Base-by-base conservation (phyloP, 2,113 vertebrate genomes). In the Crotophaga sulcirostris region DNA sequence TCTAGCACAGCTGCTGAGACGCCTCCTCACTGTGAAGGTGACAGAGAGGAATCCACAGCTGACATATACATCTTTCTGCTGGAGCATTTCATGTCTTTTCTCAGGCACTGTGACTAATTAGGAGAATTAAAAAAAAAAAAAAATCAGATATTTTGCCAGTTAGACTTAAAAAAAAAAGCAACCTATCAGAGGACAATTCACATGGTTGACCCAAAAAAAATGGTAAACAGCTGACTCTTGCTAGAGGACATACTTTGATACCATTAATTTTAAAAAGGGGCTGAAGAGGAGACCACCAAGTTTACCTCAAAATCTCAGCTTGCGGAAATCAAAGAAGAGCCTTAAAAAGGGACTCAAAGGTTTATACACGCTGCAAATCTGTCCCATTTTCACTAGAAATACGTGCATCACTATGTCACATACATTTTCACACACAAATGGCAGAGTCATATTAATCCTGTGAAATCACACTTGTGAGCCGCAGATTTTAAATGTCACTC, bases 221-320 rank as follows among this genome's bases (percentile, higher is more conserved):
- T 66, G 68, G 77, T 60, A 86, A 97, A 89, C 97, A 98, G 92
- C 97, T 98, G n/a, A n/a, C n/a, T n/a, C n/a, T n/a, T n/a, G n/a
- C n/a, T n/a, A n/a, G n/a, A n/a, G n/a, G n/a, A n/a, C n/a, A n/a
- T n/a, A n/a, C n/a, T 90, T 85, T 55, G 74, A 87, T 82, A 87
- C 15, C 23, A 59, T n/a, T 89, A 59, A 72, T 86, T 89, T 18
- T 49, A 44, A 47, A 19, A 58, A 10, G 31, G 26, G 49, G 15
- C 20, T 85, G 62, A 78, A 89, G 51, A 82, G 38, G 54, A 89
- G 33, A 64, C 74, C 78, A 80, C 55, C 2, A 33, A 72, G 42
- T 29, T 84, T 64, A 36, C 74, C 62, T 93, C 45, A 36, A 55
- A 89, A 68, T 36, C 77, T 84, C 81, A 72, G 47, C 73, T 81